Conservation (phyloP, 2,797 vertebrate species). For the Malurus leucopterus region DNA sequence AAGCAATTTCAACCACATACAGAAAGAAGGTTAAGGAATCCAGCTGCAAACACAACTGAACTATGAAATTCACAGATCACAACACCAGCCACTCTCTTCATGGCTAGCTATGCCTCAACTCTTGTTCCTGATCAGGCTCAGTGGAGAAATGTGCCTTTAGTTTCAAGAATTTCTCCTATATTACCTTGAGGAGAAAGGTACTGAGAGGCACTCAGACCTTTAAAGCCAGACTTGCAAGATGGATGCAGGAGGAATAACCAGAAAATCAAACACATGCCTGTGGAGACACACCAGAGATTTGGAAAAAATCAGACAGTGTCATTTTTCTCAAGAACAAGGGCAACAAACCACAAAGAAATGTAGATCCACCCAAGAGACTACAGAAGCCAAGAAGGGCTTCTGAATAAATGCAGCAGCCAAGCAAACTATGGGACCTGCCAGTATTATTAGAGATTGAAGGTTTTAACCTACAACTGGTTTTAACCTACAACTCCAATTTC, state of each 20-base stretch:
- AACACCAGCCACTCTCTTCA: not conserved
- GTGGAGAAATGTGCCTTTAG: not conserved
- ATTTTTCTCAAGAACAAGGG: constrained; percentile 18
- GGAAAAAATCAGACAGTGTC: not conserved
- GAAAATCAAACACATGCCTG: not conserved
- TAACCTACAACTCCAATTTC: not conserved
- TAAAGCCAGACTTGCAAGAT: not conserved
- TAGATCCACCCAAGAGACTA: constrained; percentile 19
- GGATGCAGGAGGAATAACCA: not conserved
- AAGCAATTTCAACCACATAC: not conserved
- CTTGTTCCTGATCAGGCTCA: not conserved
- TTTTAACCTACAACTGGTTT: not conserved
- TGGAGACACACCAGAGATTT: not conserved
- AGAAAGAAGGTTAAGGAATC: not conserved
- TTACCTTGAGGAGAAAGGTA: not conserved
- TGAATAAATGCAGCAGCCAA: constrained; percentile 8
- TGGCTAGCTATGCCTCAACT: not conserved
- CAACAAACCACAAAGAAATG: constrained; percentile 14
- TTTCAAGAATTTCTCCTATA: not conserved
- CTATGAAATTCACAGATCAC: not conserved
- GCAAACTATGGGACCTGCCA: not conserved
- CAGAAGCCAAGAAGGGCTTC: not conserved
- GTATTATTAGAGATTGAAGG: not conserved
- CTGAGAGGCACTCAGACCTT: not conserved
- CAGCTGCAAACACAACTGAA: not conserved